A percentile compares a stretch with the other conserved stretches of the same genome.
phyloP scores from a whole-genome alignment of 2,113 vertebrate species.

The Halichoeres trimaculatus region DNA sequence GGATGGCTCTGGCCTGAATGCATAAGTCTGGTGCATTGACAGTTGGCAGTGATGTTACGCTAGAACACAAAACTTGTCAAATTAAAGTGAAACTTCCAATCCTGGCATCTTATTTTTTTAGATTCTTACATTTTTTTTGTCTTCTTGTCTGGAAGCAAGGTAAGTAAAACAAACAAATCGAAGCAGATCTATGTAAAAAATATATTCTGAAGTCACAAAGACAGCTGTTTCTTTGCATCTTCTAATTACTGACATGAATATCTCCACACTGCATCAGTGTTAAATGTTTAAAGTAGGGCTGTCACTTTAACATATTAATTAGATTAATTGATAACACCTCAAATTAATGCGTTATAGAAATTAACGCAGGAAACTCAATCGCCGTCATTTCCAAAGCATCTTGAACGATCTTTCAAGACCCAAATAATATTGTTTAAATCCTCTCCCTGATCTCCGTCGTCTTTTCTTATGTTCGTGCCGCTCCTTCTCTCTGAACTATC shows the following conservation, averaged over 20 bases:
- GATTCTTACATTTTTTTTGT: not conserved
- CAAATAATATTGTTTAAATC: no score
- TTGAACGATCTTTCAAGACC: no score
- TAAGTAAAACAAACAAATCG: slow-evolving; percentile 17
- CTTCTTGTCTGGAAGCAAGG: not conserved
- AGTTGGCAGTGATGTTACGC: slow-evolving; percentile 22
- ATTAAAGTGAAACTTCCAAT: slow-evolving; percentile 13
- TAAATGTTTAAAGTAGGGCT: slow-evolving; percentile 42
- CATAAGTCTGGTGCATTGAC: slow-evolving; percentile 28
- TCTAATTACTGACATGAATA: slow-evolving; percentile 5
- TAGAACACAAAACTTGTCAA: slow-evolving; percentile 12
- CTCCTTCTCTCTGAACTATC: no score
- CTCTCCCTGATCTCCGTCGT: no score
- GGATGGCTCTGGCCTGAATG: slow-evolving; percentile 48
- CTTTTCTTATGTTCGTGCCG: no score
- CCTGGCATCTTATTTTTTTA: not conserved
- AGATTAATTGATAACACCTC: no score
- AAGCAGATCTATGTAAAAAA: slow-evolving; percentile 14
- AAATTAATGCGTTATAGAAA: not conserved
- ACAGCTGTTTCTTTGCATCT: slow-evolving; percentile 1
- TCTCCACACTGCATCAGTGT: not conserved
- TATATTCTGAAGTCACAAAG: not conserved
- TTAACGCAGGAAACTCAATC: no score
- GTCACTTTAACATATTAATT: no score
- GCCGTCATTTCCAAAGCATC: no score